Evolutionary conservation across 2,797 vertebrate genomes (phyloP), one percentile per base, ranked within the genome.

Genomic region (Aphelocoma californica): DNA sequence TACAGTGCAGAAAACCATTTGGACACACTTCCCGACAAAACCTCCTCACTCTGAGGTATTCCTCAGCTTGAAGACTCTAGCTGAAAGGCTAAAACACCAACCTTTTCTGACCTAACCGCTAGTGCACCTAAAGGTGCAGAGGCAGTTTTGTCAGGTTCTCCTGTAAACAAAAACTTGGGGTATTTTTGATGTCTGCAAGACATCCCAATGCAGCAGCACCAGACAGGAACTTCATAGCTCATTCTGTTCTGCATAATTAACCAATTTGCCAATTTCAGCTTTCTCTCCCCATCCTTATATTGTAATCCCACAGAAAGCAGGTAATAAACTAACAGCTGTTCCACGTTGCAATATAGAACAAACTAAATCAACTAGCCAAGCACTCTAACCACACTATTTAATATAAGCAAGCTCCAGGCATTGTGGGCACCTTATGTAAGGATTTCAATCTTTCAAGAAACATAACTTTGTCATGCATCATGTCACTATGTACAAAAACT

Each of bases 171-270:
- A 91, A 91, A 31, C 2, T 13, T 26, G 15, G 34, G 29, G 23
- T n/a, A 78, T 36, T 83, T 91, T 81, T 86, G 77, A 74, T 1
- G 7, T 70, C 56, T 60, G 45, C n/a, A 86, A 56, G 67, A 73
- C 40, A 53, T 79, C 7, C 36, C 36, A 75, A 42, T 40, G 61
- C 64, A 80, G 25, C 57, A 71, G 36, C 50, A 80, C 14, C 36
- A 80, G 21, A 85, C 15, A 84, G 23, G 23, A 73, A 81, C 65
- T 86, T 95, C 56, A 90, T 5, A 92, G 67, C 57, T 90, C 36
- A 24, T 32, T 36, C 54, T 77, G 67, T 75, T 95, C 54, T 81
- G 54, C 51, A 38, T 70, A 94, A 95, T 92, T 83, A 91, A 80
- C 26, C 51, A 66, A 48, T 53, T 75, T 92, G 57, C 26, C 32